A percentile compares a stretch with the other conserved stretches of the same genome.
Conservation (phyloP, 2,888 invertebrate genomes). For the Cosmia trapezina region DNA sequence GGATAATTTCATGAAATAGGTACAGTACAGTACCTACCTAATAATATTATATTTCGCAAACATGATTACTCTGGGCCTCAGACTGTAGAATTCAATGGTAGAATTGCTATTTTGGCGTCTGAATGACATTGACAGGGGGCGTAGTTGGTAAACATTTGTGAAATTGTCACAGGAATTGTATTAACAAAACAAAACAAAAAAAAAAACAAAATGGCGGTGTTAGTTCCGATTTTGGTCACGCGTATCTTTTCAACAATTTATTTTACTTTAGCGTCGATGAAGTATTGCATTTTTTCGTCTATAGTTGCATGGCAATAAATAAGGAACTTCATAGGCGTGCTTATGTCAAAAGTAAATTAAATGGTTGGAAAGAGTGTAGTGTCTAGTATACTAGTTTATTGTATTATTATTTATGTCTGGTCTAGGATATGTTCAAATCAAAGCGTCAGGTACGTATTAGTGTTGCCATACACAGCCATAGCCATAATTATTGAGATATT, state of each 20-base stretch:
- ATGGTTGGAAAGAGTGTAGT: no score
- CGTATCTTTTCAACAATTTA: neutral
- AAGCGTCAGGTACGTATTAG: neutral
- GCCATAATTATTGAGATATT: neutral
- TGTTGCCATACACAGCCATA: neutral
- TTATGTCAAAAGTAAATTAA: no score
- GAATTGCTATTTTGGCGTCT: constrained; percentile 1
- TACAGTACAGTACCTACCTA: neutral
- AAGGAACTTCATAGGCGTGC: no score
- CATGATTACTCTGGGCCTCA: constrained; percentile 17
- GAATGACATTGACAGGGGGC: neutral
- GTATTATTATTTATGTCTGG: no score
- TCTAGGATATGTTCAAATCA: neutral
- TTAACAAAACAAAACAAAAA: neutral
- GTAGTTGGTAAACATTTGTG: neutral
- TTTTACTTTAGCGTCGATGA: no score
- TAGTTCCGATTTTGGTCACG: neutral
- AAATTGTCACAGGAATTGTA: neutral
- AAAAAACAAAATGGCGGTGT: neutral
- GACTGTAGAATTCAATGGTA: no score
- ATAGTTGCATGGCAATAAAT: no score
- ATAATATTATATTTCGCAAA: constrained; percentile 34
- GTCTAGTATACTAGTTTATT: no score
- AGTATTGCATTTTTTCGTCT: no score
- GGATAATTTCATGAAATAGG: constrained; percentile 26